Evolutionary conservation across 2,888 invertebrate species (phyloP).

Genomic region (Eupithecia subfuscata): DNA sequence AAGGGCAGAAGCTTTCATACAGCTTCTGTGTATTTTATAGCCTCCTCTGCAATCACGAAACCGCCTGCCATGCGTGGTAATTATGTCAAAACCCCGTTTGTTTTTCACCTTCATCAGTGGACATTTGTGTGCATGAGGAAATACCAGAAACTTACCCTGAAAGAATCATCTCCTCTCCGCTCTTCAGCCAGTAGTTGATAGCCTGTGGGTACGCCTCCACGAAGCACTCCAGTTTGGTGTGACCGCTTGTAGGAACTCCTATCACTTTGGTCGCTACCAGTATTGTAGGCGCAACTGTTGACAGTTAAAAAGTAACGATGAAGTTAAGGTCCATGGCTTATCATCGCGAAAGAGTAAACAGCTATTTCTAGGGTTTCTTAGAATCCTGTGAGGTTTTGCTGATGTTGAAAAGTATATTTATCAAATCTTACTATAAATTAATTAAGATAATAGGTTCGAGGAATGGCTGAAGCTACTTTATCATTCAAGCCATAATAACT

Average conservation of each 20-base stretch:
- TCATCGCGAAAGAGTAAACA: neutral
- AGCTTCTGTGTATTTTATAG: too few species aligned
- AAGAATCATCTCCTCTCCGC: conserved; percentile 85
- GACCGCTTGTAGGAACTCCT: conserved; percentile 86
- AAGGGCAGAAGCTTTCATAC: too few species aligned
- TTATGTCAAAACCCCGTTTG: too few species aligned
- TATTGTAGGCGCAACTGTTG: conserved; percentile 86
- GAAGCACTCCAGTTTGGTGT: conserved; percentile 85
- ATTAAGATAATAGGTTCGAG: neutral
- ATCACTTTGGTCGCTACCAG: conserved; percentile 86
- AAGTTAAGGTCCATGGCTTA: neutral
- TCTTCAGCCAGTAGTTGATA: conserved; percentile 88
- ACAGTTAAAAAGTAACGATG: conserved; percentile 32
- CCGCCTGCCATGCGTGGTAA: too few species aligned
- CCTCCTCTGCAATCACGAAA: too few species aligned
- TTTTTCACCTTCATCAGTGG: neutral
- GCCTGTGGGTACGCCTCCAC: conserved; percentile 88
- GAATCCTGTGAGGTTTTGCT: neutral
- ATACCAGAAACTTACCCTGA: conserved; percentile 77
- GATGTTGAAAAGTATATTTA: neutral
- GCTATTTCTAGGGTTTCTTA: neutral
- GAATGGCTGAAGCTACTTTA: neutral
- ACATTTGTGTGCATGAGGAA: neutral
- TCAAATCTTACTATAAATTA: neutral
- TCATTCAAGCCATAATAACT: too few species aligned